These are phyloP conservation scores for Leucophora obtusa DNA, from an alignment of 2,888 invertebrate genomes.

Conservation along the genomic window DNA sequence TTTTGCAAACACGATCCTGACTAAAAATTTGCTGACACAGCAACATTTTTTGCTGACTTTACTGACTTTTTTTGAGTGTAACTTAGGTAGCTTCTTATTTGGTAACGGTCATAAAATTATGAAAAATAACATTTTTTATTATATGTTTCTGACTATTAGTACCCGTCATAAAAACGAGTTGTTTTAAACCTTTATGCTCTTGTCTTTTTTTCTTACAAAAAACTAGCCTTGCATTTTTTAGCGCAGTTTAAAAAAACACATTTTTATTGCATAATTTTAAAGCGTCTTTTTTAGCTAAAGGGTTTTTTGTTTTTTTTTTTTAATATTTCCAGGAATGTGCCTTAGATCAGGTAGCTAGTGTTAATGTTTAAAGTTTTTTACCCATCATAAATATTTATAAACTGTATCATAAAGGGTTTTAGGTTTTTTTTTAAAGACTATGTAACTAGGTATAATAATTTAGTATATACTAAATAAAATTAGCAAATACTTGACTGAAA, in stretches of 20 bases:
- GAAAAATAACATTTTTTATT: neutral
- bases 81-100: slow-evolving; percentile 36
- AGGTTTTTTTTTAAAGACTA: slow-evolving; percentile 27
- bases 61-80: too few species aligned
- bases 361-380: neutral
- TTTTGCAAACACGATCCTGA: too few species aligned
- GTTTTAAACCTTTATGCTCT: neutral
- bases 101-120: slow-evolving; percentile 30
- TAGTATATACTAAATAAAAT: slow-evolving; percentile 67
- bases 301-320: neutral
- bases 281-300: slow-evolving; percentile 11
- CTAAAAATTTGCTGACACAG: too few species aligned
- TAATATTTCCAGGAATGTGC: neutral
- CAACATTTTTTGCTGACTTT: too few species aligned
- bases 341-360: neutral
- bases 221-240: neutral
- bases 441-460: slow-evolving; percentile 9
- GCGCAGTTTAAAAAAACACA: slow-evolving; percentile 19
- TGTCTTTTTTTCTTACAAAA: neutral
- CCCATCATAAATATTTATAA: slow-evolving; percentile 1
- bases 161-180: slow-evolving; percentile 22
- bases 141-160: neutral
- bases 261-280: slow-evolving; percentile 48
- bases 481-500: slow-evolving; percentile 74
- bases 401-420: slow-evolving; percentile 50